A percentile compares a stretch with the other conserved stretches of the same genome.
phyloP scores from a whole-genome alignment of 2,888 invertebrate species.

The Melolontha melolontha region DNA sequence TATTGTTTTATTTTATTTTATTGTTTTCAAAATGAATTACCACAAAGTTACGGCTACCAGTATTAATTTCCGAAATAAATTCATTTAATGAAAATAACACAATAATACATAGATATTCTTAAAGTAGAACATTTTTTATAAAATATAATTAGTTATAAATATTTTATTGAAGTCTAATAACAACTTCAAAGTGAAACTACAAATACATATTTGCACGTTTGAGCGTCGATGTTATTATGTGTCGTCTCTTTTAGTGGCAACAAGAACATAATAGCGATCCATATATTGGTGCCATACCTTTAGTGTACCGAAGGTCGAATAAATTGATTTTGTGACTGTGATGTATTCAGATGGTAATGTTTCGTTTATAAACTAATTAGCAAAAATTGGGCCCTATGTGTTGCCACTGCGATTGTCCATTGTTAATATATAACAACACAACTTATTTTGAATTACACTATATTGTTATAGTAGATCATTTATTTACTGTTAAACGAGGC shows the following conservation, averaged over 20 bases:
- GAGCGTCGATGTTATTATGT: not conserved
- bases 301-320: conserved; percentile 23
- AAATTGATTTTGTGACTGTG: conserved; percentile 17
- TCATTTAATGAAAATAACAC: too few relatives aligned
- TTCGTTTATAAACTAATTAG: conserved; percentile 24
- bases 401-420: conserved; percentile 1
- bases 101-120: too few relatives aligned
- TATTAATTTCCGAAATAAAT: too few relatives aligned
- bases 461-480: conserved; percentile 2
- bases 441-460: conserved; percentile 4
- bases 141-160: too few relatives aligned
- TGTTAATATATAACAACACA: conserved; percentile 18
- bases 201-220: not conserved
- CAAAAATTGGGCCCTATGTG: conserved; percentile 22
- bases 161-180: too few relatives aligned
- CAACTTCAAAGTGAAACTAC: too few relatives aligned
- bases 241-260: conserved; percentile 3
- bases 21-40: too few relatives aligned
- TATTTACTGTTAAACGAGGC: conserved; percentile 4
- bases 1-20: too few relatives aligned
- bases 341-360: conserved; percentile 19
- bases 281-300: conserved; percentile 5
- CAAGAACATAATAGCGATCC: conserved; percentile 26
- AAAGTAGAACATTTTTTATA: too few relatives aligned
- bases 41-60: too few relatives aligned